Evolutionary conservation across 2,888 invertebrate genomes (phyloP).

Genomic region (Caenorhabditis sp.): DNA sequence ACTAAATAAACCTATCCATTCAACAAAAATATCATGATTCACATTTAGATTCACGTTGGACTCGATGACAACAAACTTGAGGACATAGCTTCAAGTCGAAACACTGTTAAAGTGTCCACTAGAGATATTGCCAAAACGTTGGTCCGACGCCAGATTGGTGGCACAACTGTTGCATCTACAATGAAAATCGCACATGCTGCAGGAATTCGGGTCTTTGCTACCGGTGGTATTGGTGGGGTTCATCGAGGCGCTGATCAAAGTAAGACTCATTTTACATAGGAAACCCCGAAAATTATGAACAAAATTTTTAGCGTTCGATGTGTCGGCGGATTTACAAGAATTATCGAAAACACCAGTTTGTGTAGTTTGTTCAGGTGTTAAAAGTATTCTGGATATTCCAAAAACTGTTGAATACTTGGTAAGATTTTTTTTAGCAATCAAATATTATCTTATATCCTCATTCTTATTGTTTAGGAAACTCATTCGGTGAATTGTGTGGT

Average conservation of each 20-base stretch:
- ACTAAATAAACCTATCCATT: neutral
- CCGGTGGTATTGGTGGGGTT: constrained; percentile 91
- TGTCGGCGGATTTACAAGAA: constrained; percentile 93
- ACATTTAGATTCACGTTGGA: constrained; percentile 67
- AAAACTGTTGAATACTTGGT: constrained; percentile 92
- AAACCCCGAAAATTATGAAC: neutral
- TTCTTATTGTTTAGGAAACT: constrained; percentile 83
- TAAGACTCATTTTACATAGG: constrained; percentile 33
- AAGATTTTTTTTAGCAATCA: constrained; percentile 63
- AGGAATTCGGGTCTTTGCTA: constrained; percentile 89
- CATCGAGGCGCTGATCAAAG: constrained; percentile 87
- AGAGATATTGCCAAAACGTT: constrained; percentile 70
- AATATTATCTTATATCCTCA: neutral
- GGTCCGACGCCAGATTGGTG: constrained; percentile 76
- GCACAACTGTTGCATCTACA: constrained; percentile 95
- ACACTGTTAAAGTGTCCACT: constrained; percentile 84
- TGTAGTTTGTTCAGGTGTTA: constrained; percentile 93
- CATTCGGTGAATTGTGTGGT: constrained; percentile 89
- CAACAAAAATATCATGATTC: neutral
- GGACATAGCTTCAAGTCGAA: constrained; percentile 77
- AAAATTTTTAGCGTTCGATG: constrained; percentile 78
- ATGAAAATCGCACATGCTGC: constrained; percentile 84
- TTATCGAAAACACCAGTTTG: constrained; percentile 85
- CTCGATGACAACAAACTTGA: constrained; percentile 78
- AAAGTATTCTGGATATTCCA: constrained; percentile 94